Evolutionary conservation across 2,797 vertebrate species (phyloP), one percentile per base, ranked within the genome.

Genomic region (Muscicapa comitata): DNA sequence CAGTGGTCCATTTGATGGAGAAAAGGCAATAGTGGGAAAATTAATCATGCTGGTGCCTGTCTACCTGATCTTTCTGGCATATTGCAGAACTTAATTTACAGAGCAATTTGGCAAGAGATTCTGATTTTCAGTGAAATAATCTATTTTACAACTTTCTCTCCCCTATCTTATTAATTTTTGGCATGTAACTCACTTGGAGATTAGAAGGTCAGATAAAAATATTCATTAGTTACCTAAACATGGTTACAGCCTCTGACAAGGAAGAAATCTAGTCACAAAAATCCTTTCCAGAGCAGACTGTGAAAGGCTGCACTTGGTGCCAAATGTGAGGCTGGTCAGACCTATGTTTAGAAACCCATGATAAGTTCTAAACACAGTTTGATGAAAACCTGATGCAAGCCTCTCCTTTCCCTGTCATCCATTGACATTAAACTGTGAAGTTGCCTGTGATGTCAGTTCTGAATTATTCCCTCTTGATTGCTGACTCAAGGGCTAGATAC

Each of bases 11-110:
- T 96, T 92, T 78, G 77, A 89, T 66, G 50, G 63, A 88, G 95
- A 93, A 96, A 95, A 88, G 70, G 31, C 90, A 97, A 93, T 79
- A 90, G 62, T 5, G 1, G n/a, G 92, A 78, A 97, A 97, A 97
- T 97, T 97, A 97, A 97, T 97, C 91, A 94, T 86, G n/a, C 77
- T 68, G 97, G 95, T 90, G 94, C 94, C 95, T 92, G 88, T 94
- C 95, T 97, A 96, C 97, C 96, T 97, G 97, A 94, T 97, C 88
- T 78, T 90, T 95, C 88, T 92, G 94, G 88, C 85, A 23, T 92
- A 91, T 79, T 94, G 71, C 85, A 94, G 94, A 96, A 96, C 95
- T 88, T 79, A 63, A 88, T 58, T 58, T 92, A 29, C 73, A 95
- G 33, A 50, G 17, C 97, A 91, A 93, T 93, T 96, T 95, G 95